Evolutionary conservation across 2,113 vertebrate genomes (phyloP).

Genomic region (Asarcornis scutulata): DNA sequence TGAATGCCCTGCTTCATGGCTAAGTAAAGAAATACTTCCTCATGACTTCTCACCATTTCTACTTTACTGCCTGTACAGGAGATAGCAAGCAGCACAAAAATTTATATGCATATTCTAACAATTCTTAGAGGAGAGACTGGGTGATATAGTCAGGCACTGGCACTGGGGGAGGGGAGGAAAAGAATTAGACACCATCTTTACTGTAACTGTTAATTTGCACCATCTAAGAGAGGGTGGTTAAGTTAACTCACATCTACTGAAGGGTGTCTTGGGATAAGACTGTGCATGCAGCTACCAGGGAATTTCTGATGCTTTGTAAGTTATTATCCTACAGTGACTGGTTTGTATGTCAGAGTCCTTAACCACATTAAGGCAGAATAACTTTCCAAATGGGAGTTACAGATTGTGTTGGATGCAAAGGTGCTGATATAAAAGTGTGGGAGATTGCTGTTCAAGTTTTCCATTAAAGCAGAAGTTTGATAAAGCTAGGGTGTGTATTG

Average conservation of each 20-base stretch:
- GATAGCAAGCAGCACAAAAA: not conserved
- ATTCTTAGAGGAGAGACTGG: not conserved
- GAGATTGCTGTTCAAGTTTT: slow-evolving; percentile 36
- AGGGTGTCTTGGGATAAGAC: not conserved
- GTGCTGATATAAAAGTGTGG: slow-evolving; percentile 16
- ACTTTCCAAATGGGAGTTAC: slow-evolving; percentile 7
- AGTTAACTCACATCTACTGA: not conserved
- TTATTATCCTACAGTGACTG: not conserved
- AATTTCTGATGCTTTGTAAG: not conserved
- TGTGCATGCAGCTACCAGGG: not conserved
- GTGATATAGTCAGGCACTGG: not conserved
- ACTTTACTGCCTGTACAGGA: not conserved
- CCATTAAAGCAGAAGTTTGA: slow-evolving; percentile 40
- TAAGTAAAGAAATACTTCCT: not conserved
- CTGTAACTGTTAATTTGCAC: not conserved
- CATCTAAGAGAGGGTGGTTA: not conserved
- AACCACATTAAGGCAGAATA: not conserved
- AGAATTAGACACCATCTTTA: not conserved
- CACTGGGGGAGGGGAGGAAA: not conserved
- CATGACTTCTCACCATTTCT: not conserved
- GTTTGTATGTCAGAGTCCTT: not conserved
- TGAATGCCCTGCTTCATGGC: not conserved
- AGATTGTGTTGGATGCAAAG: slow-evolving; percentile 11
- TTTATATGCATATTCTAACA: not conserved
- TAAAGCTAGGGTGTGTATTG: slow-evolving; percentile 35